phyloP scores from a whole-genome alignment of 2,113 vertebrate species.

The Xerus inauris region DNA sequence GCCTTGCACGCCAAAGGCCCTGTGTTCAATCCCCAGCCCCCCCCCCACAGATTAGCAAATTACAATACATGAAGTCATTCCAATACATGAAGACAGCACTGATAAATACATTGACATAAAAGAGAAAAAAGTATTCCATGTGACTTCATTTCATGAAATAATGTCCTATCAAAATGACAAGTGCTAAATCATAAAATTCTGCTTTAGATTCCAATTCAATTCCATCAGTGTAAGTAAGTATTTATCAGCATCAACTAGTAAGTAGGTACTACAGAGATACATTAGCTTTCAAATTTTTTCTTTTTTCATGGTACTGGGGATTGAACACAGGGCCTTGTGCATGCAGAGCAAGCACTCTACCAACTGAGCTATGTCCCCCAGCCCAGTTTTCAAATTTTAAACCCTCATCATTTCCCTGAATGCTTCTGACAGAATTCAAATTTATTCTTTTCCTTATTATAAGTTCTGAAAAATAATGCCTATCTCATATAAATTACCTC shows the following conservation, averaged over 20 bases:
- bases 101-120: background rate
- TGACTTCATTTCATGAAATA: background rate
- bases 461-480: background rate
- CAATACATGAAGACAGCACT: background rate
- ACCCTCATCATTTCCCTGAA: background rate
- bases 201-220: background rate
- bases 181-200: background rate
- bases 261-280: too few relatives aligned
- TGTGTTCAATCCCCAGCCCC: too few relatives aligned
- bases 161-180: background rate
- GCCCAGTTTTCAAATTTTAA: background rate
- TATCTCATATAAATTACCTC: slow-evolving; percentile 82
- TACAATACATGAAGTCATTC: background rate
- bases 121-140: background rate
- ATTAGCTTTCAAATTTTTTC: background rate
- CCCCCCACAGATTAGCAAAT: background rate
- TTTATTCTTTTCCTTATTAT: background rate
- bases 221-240: background rate
- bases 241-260: background rate
- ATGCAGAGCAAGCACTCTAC: too few relatives aligned
- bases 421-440: background rate
- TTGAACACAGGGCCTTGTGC: too few relatives aligned
- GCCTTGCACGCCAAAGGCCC: too few relatives aligned
- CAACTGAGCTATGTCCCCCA: too few relatives aligned
- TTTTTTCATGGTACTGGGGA: too few relatives aligned